Base-by-base conservation (phyloP, 2,888 invertebrate species). In the Scaptomyza parva region DNA sequence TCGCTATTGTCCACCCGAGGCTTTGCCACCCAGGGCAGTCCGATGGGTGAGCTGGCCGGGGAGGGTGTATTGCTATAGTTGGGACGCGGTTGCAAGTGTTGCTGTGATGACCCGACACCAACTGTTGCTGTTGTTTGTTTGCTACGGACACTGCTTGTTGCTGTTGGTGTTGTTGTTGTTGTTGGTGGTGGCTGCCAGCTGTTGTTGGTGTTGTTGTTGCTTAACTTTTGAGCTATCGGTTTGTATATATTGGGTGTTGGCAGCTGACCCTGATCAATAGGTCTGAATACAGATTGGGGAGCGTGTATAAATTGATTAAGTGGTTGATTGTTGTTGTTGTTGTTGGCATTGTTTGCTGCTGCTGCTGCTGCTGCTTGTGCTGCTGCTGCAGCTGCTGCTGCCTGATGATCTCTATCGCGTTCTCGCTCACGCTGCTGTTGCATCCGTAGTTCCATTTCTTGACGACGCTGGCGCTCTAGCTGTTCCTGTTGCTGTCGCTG, bases 221-320 rank as follows among this genome's bases (percentile, higher is more conserved):
- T 48, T 0, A 85, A 70, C 11, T 78, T 61, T 45, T 88, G 86
- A 1, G 89, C 75, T 50, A 90, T 88, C 4, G 90, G 91, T 61
- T 86, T 91, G 65, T 88, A 90, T 45, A 88, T 84, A 45, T 72
- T 75, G 1, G 80, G 85, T 6, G 66, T 70, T 7, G 76, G 77
- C 9, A 68, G 58, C 79, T 91, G 63, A n/a, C 76, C 77, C n/a
- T 68, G 86, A 0, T 91, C 91, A 11, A 91, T 89, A 1, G 92
- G 96, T 73, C 94, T 94, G 85, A 96, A 96, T 3, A 95, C 95
- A 9, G 96, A 96, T 92, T 95, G 94, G 0, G 95, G 95, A 0
- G 95, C 96, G 88, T 96, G 96, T 22, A 95, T 95, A 84, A 96
- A 96, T 78, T 95, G 94, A 88, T 95, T 95, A 0, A 95, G 67